Base-by-base conservation (phyloP, 64 coral and sea anemone species). In the Stichodactyla helianthus region DNA sequence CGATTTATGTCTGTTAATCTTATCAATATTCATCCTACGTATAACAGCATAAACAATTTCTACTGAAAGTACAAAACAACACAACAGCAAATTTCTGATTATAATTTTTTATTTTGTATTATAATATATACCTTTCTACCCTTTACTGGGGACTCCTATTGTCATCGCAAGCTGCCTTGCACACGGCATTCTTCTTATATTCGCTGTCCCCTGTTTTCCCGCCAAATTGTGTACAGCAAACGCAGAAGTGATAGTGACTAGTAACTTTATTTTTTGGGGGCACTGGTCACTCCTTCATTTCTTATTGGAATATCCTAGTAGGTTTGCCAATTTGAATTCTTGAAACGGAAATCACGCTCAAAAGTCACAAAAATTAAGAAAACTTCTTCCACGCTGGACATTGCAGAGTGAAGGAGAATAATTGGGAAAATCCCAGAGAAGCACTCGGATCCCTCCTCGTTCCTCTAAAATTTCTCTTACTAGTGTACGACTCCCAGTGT, bases 101-200 rank as follows among this genome's bases (percentile, higher is more conserved):
- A 81, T 81, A 81, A 44, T 44, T 81, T 15, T 81, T 81, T 81
- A 81, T 81, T 81, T 52, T 54, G 78, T 81, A 52, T 17, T 81
- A 54, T 53, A 81, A 81, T 81, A 81, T 65, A 17, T 81, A 81
- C 25, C 25, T 81, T 54, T 81, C 12, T 22, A 19, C 50, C 50
- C 78, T 53, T 22, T 65, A 81, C 16, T 54, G 14, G 78, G 78
- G 68, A 74, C 26, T 74, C 12, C 68, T 74, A 71, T 28, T 8
- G 8, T 31, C 68, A n/a, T 1, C 7, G 68, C 12, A 26, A 74
- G 22, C 25, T 26, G n/a, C 9, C 14, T 58, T 58, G 14, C 55
- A 58, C 55, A 58, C 55, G 55, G 35, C 35, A 44, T 44, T 44
- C 2, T 44, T 44, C 35, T 65, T 65, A 6, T 8, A 18, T 20